A percentile compares a stretch with the other conserved stretches of the same genome.
Conservation (phyloP, 2,113 vertebrate genomes). For the Lepisosteus oculatus region DNA sequence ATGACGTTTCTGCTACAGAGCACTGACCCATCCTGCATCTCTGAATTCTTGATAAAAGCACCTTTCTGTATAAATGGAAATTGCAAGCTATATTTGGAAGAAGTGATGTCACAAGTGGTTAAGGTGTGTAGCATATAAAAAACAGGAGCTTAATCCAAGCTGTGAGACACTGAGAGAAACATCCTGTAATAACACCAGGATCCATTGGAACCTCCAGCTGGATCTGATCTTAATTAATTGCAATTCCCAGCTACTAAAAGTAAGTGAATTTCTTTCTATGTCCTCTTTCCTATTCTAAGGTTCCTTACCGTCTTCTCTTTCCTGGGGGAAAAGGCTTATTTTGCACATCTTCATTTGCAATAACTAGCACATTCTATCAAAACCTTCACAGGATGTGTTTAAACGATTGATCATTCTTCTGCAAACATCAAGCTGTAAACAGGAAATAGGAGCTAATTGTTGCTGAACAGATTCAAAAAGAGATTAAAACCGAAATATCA, state of each 20-base stretch:
- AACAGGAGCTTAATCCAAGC: conserved; percentile 20
- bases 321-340: neutral
- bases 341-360: neutral
- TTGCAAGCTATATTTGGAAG: conserved; percentile 67
- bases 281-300: neutral
- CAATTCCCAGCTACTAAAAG: conserved; percentile 32
- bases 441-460: no score
- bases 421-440: no score
- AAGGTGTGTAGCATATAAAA: conserved; percentile 62
- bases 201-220: conserved; percentile 40
- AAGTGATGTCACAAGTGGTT: conserved; percentile 69
- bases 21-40: conserved; percentile 30
- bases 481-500: no score
- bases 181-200: conserved; percentile 35
- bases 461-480: no score
- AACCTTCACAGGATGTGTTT: neutral
- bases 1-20: conserved; percentile 36
- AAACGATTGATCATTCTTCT: no score
- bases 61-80: conserved; percentile 40
- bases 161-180: conserved; percentile 44
- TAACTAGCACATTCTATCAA: neutral
- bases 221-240: neutral
- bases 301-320: neutral
- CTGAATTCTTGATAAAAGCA: conserved; percentile 25
- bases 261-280: conserved; percentile 38